Conservation (phyloP, 2,797 vertebrate genomes). For the Ibycter americanus region DNA sequence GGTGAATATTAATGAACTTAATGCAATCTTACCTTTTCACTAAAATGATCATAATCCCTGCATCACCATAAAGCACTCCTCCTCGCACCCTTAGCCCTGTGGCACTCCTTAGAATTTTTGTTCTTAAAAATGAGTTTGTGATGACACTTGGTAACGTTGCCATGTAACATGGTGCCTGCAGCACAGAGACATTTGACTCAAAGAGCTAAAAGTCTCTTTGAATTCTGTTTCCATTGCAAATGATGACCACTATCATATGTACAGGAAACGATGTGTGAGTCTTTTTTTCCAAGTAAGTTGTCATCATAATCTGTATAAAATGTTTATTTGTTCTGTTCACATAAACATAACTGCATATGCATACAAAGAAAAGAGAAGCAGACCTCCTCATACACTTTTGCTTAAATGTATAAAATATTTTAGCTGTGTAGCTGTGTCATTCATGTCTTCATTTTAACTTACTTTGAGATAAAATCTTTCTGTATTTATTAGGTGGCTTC, state of each 20-base stretch:
- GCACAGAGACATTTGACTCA: not conserved
- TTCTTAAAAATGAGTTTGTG: not conserved
- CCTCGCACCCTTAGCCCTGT: not conserved
- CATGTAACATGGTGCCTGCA: not conserved
- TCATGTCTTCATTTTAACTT: not conserved
- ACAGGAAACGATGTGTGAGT: not conserved
- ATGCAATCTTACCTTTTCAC: not conserved
- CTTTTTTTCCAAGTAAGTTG: not conserved
- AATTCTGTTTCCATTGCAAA: not conserved
- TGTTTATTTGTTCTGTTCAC: not conserved
- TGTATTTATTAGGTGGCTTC: slow-evolving; percentile 87
- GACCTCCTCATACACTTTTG: not conserved
- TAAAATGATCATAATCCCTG: not conserved
- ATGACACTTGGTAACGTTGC: not conserved
- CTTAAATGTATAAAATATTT: not conserved
- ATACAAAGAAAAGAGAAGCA: not conserved
- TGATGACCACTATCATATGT: not conserved
- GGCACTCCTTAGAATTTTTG: not conserved
- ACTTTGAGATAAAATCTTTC: not conserved
- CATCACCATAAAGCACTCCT: not conserved
- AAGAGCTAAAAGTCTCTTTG: not conserved
- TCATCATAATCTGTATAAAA: not conserved
- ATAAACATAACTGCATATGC: not conserved
- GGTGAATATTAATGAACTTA: not conserved
- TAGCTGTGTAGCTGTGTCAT: accelerated